phyloP scores from a whole-genome alignment of 2,888 invertebrate genomes.

The Xanthia togata region DNA sequence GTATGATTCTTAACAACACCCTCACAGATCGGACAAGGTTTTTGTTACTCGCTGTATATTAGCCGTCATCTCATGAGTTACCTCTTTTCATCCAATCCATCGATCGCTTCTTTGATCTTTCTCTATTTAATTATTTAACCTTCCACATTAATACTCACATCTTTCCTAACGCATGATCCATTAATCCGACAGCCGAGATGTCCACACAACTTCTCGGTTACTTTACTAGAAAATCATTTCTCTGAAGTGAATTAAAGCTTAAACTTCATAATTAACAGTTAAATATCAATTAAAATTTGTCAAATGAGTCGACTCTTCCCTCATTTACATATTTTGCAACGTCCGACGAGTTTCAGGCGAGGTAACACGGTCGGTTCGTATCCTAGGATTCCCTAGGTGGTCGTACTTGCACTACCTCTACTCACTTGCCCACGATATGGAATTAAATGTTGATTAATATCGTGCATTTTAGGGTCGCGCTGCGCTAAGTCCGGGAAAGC shows the following conservation, averaged over 20 bases:
- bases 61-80: neutral
- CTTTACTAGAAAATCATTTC: conserved; percentile 61
- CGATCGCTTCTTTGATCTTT: neutral
- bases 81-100: neutral
- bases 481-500: conserved; percentile 71
- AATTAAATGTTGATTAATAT: conserved; percentile 90
- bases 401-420: conserved; percentile 79
- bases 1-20: too few species aligned
- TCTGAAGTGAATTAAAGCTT: conserved; percentile 76
- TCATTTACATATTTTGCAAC: conserved; percentile 88
- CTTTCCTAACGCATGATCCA: neutral
- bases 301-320: conserved; percentile 86
- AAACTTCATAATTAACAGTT: conserved; percentile 87
- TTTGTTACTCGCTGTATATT: too few species aligned
- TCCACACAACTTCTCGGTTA: neutral
- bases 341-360: conserved; percentile 78
- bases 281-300: conserved; percentile 88
- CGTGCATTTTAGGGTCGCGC: conserved; percentile 79
- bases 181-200: neutral
- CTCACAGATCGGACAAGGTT: too few species aligned
- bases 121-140: neutral
- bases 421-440: conserved; percentile 77
- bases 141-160: neutral
- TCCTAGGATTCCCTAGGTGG: conserved; percentile 83
- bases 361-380: conserved; percentile 83